Evolutionary conservation across 2,888 invertebrate species (phyloP), one percentile per base, ranked within the genome.

Genomic region (Criorhina ranunculi): DNA sequence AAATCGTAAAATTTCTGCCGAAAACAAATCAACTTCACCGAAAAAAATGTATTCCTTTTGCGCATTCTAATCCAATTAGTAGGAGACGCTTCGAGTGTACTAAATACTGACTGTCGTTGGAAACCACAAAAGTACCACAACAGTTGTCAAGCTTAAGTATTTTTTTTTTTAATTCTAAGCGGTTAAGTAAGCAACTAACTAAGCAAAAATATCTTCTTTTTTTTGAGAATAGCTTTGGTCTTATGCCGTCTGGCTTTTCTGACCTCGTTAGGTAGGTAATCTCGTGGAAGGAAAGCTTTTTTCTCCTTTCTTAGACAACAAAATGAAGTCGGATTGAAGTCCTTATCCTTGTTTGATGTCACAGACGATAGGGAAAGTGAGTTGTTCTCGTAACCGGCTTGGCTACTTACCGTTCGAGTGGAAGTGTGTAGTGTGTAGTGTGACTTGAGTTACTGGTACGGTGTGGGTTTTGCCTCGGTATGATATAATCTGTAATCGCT

Each of bases 261-360:
- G 67, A 80, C 86, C 86, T 69, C 76, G 75, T 85, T 77, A 79
- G 77, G 77, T 85, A 77, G 80, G 77, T 80, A 86, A 86, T 86
- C 80, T 85, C 24, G 59, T 69, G 86, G 80, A 86, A 86, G 64
- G 49, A 86, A 86, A 76, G 70, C 76, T 73, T 60, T 70, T 60
- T 72, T 57, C 37, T 60, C 17, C 24, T 62, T 60, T 59, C 51
- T 37, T 35, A 9, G 35, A 44, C 31, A 64, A 69, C 62, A 69
- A 80, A 73, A 57, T 76, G 64, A 53, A 75, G 80, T 62, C 37
- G 60, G 60, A 67, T 57, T 69, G 40, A 17, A 31, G 69, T 69
- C 79, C 67, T 78, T 62, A 69, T 79, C 57, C 69, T 60, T 53
- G 31, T 17, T 12, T 35, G 42, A 57, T 72, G 49, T 55, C 8